A percentile compares a stretch with the other conserved stretches of the same genome.
phyloP scores from a whole-genome alignment of 2,888 invertebrate genomes.

The Aphidius colemani region DNA sequence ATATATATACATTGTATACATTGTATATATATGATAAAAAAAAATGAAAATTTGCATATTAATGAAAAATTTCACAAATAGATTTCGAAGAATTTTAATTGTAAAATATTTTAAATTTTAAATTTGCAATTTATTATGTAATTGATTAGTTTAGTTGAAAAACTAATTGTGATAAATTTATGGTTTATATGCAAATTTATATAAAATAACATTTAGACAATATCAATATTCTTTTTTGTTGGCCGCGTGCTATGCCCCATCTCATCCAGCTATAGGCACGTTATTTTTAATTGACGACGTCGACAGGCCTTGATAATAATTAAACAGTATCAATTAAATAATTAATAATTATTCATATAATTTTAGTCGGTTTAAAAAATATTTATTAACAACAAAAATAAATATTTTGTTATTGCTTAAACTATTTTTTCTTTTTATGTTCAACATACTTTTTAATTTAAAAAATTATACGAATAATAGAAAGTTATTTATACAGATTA shows the following conservation, averaged over 20 bases:
- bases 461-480: too few species aligned
- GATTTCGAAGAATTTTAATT: neutral
- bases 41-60: constrained; percentile 1
- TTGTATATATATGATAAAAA: constrained; percentile 1
- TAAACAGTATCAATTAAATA: constrained; percentile 1
- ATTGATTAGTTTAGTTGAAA: constrained; percentile 12
- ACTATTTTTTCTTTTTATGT: constrained; percentile 19
- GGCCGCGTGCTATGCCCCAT: constrained; percentile 56
- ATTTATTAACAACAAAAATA: constrained; percentile 15
- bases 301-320: constrained; percentile 43
- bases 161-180: constrained; percentile 36
- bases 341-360: constrained; percentile 10
- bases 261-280: constrained; percentile 56
- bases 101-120: neutral
- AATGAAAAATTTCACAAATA: neutral
- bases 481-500: too few species aligned
- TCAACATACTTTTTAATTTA: neutral
- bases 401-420: constrained; percentile 34
- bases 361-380: neutral
- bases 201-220: constrained; percentile 38
- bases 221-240: constrained; percentile 26
- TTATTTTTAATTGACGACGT: constrained; percentile 43
- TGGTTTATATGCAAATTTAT: constrained; percentile 32
- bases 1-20: too few species aligned
- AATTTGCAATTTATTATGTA: constrained; percentile 14